Conservation (phyloP, 1,140 invertebrate species). For the Temnothorax longispinosus region DNA sequence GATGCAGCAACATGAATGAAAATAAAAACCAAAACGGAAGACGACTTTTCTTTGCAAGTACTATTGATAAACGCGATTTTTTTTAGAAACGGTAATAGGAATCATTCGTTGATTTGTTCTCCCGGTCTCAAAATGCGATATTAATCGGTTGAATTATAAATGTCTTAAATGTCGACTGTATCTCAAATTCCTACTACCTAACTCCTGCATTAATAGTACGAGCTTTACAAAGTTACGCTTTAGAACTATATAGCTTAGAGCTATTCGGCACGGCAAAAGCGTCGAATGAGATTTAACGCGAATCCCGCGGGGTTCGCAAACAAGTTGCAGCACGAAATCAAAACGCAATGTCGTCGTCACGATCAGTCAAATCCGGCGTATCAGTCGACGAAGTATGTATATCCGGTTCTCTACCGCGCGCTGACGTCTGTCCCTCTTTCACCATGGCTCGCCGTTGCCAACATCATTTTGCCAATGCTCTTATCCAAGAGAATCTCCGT, state of each 20-base stretch:
- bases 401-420: conserved; percentile 3
- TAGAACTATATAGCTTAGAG: conserved; percentile 12
- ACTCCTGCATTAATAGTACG: conserved; percentile 10
- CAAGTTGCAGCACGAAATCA: conserved; percentile 24
- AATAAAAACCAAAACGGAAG: not conserved
- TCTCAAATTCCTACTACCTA: conserved; percentile 4
- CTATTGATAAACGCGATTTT: not conserved
- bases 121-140: not conserved
- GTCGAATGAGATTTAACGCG: conserved; percentile 19
- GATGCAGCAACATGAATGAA: too few species aligned
- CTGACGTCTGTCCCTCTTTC: not conserved
- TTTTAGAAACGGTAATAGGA: too few species aligned
- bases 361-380: conserved; percentile 47
- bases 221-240: not conserved
- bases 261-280: conserved; percentile 14
- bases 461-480: conserved; percentile 6
- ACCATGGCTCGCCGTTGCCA: not conserved
- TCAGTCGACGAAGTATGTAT: not conserved
- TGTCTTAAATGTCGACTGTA: conserved; percentile 2
- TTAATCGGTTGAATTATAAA: conserved; percentile 4
- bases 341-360: conserved; percentile 17
- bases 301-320: conserved; percentile 7
- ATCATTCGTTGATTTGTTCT: not conserved
- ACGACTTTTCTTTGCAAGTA: not conserved
- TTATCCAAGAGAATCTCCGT: conserved; percentile 64